Evolutionary conservation across 2,113 vertebrate genomes (phyloP).

Genomic region (Saguinus imperator): DNA sequence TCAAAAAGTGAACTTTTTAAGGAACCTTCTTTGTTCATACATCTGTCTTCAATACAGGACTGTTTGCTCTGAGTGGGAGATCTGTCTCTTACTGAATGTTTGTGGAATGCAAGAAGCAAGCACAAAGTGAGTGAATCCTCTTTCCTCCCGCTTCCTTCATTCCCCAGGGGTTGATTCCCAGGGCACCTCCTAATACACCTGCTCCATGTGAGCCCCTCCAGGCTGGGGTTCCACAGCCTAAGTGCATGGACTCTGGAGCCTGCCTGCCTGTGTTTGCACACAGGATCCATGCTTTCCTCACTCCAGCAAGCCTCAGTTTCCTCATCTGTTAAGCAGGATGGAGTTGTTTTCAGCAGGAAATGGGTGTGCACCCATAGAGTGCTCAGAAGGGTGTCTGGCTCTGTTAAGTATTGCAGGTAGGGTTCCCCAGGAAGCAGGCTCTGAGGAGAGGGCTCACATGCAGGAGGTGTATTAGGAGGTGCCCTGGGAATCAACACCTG

Average conservation of each 20-base stretch:
- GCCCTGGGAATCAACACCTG: not conserved
- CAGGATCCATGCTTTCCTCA: too few species aligned
- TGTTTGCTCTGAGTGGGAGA: not conserved
- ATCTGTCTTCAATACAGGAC: not conserved
- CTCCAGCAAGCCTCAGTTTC: not conserved
- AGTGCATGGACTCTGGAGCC: not conserved
- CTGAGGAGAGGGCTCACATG: not conserved
- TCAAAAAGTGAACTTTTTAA: not conserved
- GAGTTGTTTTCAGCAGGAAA: not conserved
- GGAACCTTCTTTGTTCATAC: not conserved
- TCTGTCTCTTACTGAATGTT: not conserved
- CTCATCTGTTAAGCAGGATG: not conserved
- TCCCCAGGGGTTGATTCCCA: not conserved
- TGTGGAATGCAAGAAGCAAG: not conserved
- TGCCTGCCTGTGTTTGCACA: not conserved
- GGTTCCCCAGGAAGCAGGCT: too few species aligned
- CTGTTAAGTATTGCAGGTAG: not conserved
- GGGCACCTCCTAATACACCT: not conserved
- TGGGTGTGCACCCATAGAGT: not conserved
- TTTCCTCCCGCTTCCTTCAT: too few species aligned
- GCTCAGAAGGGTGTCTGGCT: not conserved
- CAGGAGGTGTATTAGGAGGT: not conserved
- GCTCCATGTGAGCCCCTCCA: fast-evolving
- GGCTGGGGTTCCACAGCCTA: fast-evolving
- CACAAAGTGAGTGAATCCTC: not conserved